Percentiles rank a stretch among this genome's conserved stretches.
Evolutionary conservation across 2,888 invertebrate genomes (phyloP).

Genomic region (Sarcophaga variegata): DNA sequence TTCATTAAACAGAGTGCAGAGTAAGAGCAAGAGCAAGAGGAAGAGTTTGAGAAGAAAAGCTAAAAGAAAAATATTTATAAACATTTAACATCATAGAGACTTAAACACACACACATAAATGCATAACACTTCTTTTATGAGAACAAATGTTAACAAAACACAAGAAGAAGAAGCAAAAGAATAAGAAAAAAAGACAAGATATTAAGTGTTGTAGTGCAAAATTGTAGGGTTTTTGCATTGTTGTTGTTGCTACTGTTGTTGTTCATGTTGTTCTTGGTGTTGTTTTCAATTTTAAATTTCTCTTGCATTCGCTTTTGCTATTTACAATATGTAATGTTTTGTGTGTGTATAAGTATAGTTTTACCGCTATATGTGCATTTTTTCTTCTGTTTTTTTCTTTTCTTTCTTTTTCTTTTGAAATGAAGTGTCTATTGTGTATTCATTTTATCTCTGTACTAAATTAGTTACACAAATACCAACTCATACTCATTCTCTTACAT

Average conservation of each 20-base stretch:
- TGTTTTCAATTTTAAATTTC: slow-evolving; percentile 11
- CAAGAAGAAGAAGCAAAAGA: slow-evolving; percentile 6
- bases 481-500: neutral
- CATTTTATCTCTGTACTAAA: slow-evolving; percentile 69
- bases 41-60: neutral
- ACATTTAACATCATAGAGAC: slow-evolving; percentile 42
- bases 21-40: neutral
- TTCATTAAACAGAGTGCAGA: slow-evolving; percentile 45
- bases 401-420: neutral
- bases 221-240: slow-evolving; percentile 22
- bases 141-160: neutral
- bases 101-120: slow-evolving; percentile 14
- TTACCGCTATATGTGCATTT: neutral
- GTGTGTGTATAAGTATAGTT: neutral
- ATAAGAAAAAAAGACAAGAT: slow-evolving; percentile 53
- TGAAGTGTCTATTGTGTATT: slow-evolving; percentile 76
- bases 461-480: slow-evolving; percentile 46
- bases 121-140: too few relatives aligned
- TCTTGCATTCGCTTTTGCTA: slow-evolving; percentile 31
- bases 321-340: slow-evolving; percentile 47
- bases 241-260: neutral
- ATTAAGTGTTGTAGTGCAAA: slow-evolving; percentile 64
- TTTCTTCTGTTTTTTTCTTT: neutral
- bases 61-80: slow-evolving; percentile 40
- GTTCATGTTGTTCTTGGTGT: slow-evolving; percentile 14